phyloP scores from a whole-genome alignment of 2,888 invertebrate genomes.

The Scaeva pyrastri region DNA sequence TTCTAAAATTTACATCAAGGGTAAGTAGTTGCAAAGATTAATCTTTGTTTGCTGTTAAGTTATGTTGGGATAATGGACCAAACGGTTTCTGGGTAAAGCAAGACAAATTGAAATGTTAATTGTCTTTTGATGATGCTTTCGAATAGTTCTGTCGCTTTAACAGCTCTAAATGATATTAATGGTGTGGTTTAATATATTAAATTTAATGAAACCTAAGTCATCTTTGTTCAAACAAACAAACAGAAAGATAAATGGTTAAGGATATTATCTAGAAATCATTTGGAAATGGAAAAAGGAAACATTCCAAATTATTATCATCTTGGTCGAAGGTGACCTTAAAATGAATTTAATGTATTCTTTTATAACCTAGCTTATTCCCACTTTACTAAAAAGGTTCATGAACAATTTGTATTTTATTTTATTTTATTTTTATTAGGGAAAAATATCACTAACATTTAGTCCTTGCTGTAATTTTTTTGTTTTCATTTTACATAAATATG shows the following conservation, averaged over 20 bases:
- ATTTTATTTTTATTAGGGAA: no score
- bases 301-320: neutral
- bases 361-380: no score
- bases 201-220: constrained; percentile 15
- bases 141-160: constrained; percentile 35
- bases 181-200: constrained; percentile 21
- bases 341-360: no score
- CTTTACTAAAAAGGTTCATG: no score
- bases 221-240: neutral
- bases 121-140: constrained; percentile 36
- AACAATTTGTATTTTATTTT: no score
- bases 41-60: constrained; percentile 22
- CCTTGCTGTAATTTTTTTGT: no score
- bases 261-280: neutral
- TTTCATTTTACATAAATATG: no score
- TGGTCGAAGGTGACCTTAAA: neutral
- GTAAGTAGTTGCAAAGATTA: constrained; percentile 16
- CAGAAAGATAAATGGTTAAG: constrained; percentile 10
- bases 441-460: no score
- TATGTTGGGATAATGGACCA: constrained; percentile 21
- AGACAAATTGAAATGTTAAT: constrained; percentile 43
- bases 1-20: neutral
- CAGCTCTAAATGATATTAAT: constrained; percentile 29
- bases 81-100: constrained; percentile 16
- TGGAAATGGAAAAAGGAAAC: neutral